Evolutionary conservation across 2,797 vertebrate species (phyloP).

Genomic region (Nannoperca australis): DNA sequence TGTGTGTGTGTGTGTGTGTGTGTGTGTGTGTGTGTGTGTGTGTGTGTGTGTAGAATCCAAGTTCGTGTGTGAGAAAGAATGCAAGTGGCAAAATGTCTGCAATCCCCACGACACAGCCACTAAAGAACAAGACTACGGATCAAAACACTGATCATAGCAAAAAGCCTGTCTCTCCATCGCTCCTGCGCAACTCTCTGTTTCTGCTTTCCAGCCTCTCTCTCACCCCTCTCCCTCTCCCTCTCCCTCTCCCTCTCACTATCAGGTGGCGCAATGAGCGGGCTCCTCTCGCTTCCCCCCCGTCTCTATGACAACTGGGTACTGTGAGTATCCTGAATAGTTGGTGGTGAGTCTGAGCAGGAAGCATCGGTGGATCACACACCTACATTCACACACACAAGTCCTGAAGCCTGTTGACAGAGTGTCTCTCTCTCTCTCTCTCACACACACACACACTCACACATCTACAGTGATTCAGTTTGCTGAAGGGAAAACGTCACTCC

Average conservation of each 20-base stretch:
- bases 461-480: constrained; percentile 57
- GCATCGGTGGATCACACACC: constrained; percentile 54
- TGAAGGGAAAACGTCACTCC: constrained; percentile 52
- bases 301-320: constrained; percentile 87
- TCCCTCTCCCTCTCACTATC: constrained; percentile 53
- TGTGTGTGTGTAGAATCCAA: constrained; percentile 39
- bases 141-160: constrained; percentile 78
- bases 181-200: constrained; percentile 75
- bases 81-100: constrained; percentile 52
- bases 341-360: constrained; percentile 61
- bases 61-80: constrained; percentile 30
- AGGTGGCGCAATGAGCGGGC: constrained; percentile 74
- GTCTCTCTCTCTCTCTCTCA: not conserved
- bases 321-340: constrained; percentile 75
- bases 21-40: constrained; percentile 14
- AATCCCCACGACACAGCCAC: constrained; percentile 61
- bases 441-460: constrained; percentile 2
- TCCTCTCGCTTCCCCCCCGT: constrained; percentile 80
- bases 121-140: constrained; percentile 64
- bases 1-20: constrained; percentile 23
- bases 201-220: constrained; percentile 59
- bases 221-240: constrained; percentile 33
- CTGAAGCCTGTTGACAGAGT: constrained; percentile 63
- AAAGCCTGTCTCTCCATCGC: constrained; percentile 72
- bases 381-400: constrained; percentile 40